These are phyloP conservation scores for Pharmacophagus antenor DNA, from an alignment of 2,888 invertebrate genomes.

Conservation along the genomic window DNA sequence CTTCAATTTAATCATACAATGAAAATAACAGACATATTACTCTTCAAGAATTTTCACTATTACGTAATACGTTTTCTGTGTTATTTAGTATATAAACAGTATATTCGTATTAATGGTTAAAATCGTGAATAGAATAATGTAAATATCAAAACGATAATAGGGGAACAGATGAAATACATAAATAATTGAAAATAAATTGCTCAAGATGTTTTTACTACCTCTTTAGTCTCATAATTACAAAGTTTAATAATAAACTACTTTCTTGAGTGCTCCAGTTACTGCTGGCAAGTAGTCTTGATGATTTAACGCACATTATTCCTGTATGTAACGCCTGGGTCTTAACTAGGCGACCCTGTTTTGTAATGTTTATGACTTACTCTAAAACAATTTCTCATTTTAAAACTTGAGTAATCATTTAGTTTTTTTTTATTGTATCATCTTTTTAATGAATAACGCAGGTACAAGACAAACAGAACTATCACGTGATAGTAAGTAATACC, in stretches of 20 bases:
- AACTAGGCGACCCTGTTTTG: not conserved
- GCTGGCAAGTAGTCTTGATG: not conserved
- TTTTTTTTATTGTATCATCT: too few relatives aligned
- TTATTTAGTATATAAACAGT: too few relatives aligned
- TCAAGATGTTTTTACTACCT: constrained; percentile 1
- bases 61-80: too few relatives aligned
- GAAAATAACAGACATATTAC: too few relatives aligned
- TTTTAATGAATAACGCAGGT: too few relatives aligned
- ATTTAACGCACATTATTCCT: not conserved
- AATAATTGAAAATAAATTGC: not conserved
- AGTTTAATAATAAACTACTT: constrained; percentile 18
- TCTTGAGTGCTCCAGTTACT: not conserved
- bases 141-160: too few relatives aligned
- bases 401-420: too few relatives aligned
- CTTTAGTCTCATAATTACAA: not conserved
- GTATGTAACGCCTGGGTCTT: not conserved
- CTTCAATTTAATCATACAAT: too few relatives aligned
- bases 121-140: too few relatives aligned
- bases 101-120: too few relatives aligned
- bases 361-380: not conserved
- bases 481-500: not conserved
- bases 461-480: not conserved
- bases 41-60: too few relatives aligned
- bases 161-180: not conserved
- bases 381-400: too few relatives aligned